Evolutionary conservation across 92 coral and sea anemone species (phyloP).

Genomic region (Zoanthus gigantus): DNA sequence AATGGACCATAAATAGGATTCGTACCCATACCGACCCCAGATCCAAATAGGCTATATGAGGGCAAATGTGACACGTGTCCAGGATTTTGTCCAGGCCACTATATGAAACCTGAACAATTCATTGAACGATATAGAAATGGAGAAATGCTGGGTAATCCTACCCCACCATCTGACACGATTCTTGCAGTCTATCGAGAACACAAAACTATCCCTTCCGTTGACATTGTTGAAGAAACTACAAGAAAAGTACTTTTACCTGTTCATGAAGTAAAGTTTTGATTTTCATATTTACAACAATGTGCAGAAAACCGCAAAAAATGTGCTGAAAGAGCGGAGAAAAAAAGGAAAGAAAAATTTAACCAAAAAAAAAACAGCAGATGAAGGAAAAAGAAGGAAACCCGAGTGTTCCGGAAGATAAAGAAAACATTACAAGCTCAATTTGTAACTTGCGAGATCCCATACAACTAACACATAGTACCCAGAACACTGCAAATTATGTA

Average conservation of each 20-base stretch:
- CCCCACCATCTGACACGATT: conserved; percentile 52
- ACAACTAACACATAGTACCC: not conserved
- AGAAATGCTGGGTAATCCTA: not conserved
- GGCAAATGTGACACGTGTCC: too few relatives aligned
- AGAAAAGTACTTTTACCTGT: conserved; percentile 36
- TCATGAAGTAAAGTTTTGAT: conserved; percentile 49
- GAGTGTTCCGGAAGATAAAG: not conserved
- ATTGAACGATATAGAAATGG: not conserved
- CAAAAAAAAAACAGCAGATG: not conserved
- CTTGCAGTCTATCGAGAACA: conserved; percentile 32
- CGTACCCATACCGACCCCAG: too few relatives aligned
- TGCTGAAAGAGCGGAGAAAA: conserved; percentile 48
- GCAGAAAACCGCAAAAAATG: conserved; percentile 41
- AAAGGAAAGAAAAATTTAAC: conserved; percentile 8
- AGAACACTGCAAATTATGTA: not conserved
- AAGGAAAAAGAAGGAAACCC: not conserved
- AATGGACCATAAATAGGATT: too few relatives aligned
- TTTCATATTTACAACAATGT: conserved; percentile 37
- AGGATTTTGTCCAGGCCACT: conserved; percentile 30
- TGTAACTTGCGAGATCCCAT: not conserved
- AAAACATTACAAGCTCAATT: not conserved
- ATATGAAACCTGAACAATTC: conserved; percentile 39
- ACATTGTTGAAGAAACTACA: conserved; percentile 31
- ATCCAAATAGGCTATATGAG: too few relatives aligned
- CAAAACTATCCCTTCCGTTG: conserved; percentile 28